phyloP scores from a whole-genome alignment of 2,797 vertebrate genomes.

The Lithobates pipiens region DNA sequence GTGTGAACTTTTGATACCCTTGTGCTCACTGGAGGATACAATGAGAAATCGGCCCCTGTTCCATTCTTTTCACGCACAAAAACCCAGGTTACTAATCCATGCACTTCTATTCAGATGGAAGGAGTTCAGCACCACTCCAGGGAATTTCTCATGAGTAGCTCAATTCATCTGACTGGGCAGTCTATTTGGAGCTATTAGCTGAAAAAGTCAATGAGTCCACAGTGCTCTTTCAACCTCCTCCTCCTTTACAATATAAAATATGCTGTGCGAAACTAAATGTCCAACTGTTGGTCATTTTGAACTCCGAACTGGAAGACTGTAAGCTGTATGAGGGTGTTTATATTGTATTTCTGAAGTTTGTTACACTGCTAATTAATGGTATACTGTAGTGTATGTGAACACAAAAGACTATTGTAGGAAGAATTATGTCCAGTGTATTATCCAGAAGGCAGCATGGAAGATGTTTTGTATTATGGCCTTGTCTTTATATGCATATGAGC shows the following conservation, averaged over 20 bases:
- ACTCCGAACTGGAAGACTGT: neutral
- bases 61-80: neutral
- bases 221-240: neutral
- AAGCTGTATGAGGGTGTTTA: neutral
- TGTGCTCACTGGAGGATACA: neutral
- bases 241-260: neutral
- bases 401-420: too few relatives aligned
- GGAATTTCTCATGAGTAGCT: slow-evolving; percentile 25
- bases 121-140: slow-evolving; percentile 18
- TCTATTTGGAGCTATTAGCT: slow-evolving; percentile 7
- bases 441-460: too few relatives aligned
- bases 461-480: too few relatives aligned
- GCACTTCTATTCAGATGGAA: slow-evolving; percentile 16
- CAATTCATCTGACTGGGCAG: slow-evolving; percentile 16
- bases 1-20: neutral
- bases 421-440: too few relatives aligned
- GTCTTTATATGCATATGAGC: too few relatives aligned
- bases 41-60: neutral
- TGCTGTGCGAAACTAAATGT: neutral
- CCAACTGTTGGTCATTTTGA: neutral
- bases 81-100: slow-evolving; percentile 16
- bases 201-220: neutral
- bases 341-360: neutral
- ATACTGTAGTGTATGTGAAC: too few relatives aligned
- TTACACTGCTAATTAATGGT: too few relatives aligned